Conservation (phyloP, 37 sponge, comb jelly and placozoan genomes). For the Beroe forskalii region DNA sequence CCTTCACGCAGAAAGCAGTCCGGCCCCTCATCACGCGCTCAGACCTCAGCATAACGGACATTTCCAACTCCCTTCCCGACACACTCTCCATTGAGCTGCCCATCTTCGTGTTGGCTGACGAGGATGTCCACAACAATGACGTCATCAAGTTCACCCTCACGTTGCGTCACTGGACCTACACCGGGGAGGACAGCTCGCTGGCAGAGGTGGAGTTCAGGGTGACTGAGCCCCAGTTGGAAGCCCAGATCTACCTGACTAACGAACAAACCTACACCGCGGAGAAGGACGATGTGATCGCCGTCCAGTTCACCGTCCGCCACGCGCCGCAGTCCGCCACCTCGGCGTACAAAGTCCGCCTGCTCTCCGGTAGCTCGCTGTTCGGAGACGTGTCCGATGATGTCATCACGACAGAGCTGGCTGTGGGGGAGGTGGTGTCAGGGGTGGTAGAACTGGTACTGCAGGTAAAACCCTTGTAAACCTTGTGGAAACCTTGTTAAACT, state of each 20-base stretch:
- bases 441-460: not conserved
- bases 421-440: not conserved
- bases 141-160: not conserved
- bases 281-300: not conserved
- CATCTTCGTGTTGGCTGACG: slow-evolving; percentile 54
- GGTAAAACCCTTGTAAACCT: no score
- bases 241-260: not conserved
- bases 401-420: not conserved
- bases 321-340: not conserved
- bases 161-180: not conserved
- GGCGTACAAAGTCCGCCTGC: not conserved
- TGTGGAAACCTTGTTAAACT: no score
- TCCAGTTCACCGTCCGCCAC: slow-evolving; percentile 13
- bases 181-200: slow-evolving; percentile 1
- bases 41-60: slow-evolving; percentile 13
- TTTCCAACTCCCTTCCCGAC: slow-evolving; percentile 5
- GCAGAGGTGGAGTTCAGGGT: not conserved
- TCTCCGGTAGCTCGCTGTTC: slow-evolving; percentile 13
- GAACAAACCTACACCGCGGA: not conserved
- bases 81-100: not conserved
- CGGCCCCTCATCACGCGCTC: slow-evolving; percentile 26
- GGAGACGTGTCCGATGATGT: not conserved
- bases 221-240: slow-evolving; percentile 1
- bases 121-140: slow-evolving; percentile 21
- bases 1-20: slow-evolving; percentile 2